These are phyloP conservation scores for Yponomeuta evonymella DNA, from an alignment of 2,888 invertebrate species.

Conservation along the genomic window DNA sequence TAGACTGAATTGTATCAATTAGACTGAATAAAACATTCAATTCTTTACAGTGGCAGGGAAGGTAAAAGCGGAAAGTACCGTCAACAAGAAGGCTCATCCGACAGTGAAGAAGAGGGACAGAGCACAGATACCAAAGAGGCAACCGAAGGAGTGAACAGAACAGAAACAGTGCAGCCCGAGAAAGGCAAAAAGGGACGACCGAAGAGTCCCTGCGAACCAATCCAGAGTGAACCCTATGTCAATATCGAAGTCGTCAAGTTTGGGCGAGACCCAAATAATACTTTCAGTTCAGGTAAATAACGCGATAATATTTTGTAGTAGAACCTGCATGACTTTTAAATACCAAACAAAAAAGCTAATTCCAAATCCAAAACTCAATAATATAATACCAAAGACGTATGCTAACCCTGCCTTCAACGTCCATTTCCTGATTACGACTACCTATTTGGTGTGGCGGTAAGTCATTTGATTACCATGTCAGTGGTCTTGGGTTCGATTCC, in stretches of 20 bases:
- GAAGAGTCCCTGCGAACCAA: slow-evolving; percentile 81
- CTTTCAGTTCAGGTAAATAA: slow-evolving; percentile 79
- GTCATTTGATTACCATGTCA: too few relatives aligned
- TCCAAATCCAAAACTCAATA: too few relatives aligned
- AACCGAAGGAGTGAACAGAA: slow-evolving; percentile 28
- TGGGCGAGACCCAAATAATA: slow-evolving; percentile 82
- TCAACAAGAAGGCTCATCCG: slow-evolving; percentile 31
- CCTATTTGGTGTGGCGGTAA: too few relatives aligned
- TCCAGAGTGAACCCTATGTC: slow-evolving; percentile 79
- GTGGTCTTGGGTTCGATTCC: too few relatives aligned
- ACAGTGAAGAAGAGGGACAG: slow-evolving; percentile 34
- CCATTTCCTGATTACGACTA: too few relatives aligned
- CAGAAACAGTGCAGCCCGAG: slow-evolving; percentile 40
- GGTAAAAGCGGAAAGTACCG: slow-evolving; percentile 59
- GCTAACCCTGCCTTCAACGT: too few relatives aligned
- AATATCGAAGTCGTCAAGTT: slow-evolving; percentile 83
- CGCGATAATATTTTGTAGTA: neutral
- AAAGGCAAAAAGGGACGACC: slow-evolving; percentile 65
- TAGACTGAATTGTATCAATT: too few relatives aligned
- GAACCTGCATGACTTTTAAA: neutral
- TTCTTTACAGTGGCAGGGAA: slow-evolving; percentile 54
- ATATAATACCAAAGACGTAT: too few relatives aligned
- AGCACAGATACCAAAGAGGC: slow-evolving; percentile 26
- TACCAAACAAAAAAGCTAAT: too few relatives aligned
- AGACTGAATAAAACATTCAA: neutral